Percentiles rank a stretch among this genome's conserved stretches.
Evolutionary conservation across 2,888 invertebrate species (phyloP).

Genomic region (Pelosia muscerda): DNA sequence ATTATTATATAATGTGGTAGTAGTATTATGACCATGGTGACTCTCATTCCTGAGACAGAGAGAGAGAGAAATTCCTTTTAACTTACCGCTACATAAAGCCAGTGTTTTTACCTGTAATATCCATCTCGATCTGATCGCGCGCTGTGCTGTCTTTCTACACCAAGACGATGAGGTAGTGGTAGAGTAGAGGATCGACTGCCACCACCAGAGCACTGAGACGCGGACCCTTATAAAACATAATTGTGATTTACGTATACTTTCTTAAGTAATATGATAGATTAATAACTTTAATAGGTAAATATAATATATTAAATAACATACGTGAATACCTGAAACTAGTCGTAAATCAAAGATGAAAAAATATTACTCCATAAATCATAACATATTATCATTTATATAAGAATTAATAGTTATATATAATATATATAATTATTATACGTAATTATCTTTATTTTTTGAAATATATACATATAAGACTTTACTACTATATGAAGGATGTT

Average conservation of each 20-base stretch:
- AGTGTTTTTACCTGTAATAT: conserved; percentile 88
- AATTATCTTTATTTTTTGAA: not conserved
- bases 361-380: not conserved
- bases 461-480: too few relatives aligned
- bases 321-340: not conserved
- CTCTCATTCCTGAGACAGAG: too few relatives aligned
- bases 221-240: conserved; percentile 80
- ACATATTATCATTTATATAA: not conserved
- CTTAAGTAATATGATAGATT: not conserved
- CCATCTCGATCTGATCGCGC: conserved; percentile 91
- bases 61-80: too few relatives aligned
- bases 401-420: too few relatives aligned
- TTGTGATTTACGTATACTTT: conserved; percentile 23
- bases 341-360: not conserved
- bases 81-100: too few relatives aligned
- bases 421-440: not conserved
- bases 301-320: not conserved
- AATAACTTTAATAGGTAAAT: not conserved
- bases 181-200: conserved; percentile 94
- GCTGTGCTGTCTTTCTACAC: conserved; percentile 88
- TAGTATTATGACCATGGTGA: too few relatives aligned
- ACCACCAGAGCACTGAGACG: conserved; percentile 82
- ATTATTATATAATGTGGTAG: too few relatives aligned
- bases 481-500: not conserved
- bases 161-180: conserved; percentile 92